These are phyloP conservation scores for Steromphala cineraria DNA, from an alignment of 2,888 invertebrate species.

Conservation along the genomic window DNA sequence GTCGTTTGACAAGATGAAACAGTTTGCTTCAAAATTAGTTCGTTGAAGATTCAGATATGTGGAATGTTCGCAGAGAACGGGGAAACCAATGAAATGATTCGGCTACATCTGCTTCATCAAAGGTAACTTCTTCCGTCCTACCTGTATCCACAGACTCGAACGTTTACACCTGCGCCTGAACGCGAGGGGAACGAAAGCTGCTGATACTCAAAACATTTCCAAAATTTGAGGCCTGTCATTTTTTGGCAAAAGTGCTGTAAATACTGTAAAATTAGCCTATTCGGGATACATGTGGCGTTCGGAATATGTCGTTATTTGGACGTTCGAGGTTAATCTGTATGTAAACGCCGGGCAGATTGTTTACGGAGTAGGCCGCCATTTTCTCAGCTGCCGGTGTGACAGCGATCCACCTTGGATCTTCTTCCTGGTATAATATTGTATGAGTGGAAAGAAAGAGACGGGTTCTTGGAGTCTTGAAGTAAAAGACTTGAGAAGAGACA, in stretches of 20 bases:
- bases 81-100: too few relatives aligned
- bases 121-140: too few relatives aligned
- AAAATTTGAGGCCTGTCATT: neutral
- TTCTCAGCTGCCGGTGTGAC: neutral
- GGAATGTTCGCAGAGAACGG: too few relatives aligned
- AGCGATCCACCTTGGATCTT: neutral
- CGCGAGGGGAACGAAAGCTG: neutral
- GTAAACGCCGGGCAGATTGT: neutral
- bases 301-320: neutral
- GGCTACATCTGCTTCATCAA: too few relatives aligned
- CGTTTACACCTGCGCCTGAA: too few relatives aligned
- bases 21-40: neutral
- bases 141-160: too few relatives aligned
- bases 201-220: neutral
- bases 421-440: slow-evolving; percentile 15
- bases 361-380: neutral
- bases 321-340: neutral
- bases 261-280: neutral
- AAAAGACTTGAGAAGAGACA: too few relatives aligned
- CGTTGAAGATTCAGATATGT: too few relatives aligned
- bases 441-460: neutral
- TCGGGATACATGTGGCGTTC: neutral
- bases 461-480: neutral
- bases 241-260: neutral
- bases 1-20: slow-evolving; percentile 11